These are phyloP conservation scores for Cryptomyrus ogoouensis DNA, from an alignment of 2,113 vertebrate species.

Conservation along the genomic window DNA sequence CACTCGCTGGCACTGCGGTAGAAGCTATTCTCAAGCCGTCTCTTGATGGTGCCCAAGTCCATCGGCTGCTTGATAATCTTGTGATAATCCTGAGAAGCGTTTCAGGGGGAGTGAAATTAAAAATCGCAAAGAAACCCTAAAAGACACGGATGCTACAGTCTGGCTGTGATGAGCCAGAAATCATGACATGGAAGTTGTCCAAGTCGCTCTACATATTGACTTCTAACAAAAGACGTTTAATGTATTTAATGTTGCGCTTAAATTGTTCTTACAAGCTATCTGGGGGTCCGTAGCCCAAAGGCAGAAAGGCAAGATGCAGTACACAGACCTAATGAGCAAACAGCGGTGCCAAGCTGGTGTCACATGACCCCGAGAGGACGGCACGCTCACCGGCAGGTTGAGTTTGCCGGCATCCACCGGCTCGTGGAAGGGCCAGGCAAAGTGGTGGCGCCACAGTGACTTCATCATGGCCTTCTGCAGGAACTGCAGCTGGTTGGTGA, in stretches of 20 bases:
- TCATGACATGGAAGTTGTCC: neutral
- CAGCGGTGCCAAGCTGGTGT: neutral
- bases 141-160: neutral
- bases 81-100: constrained; percentile 74
- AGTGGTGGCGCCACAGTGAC: constrained; percentile 88
- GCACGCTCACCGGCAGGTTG: constrained; percentile 72
- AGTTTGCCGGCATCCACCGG: constrained; percentile 81
- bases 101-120: neutral
- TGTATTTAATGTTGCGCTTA: neutral
- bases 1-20: constrained; percentile 85
- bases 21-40: constrained; percentile 76
- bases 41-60: constrained; percentile 92
- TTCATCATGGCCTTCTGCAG: constrained; percentile 86
- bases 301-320: neutral
- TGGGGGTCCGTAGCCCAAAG: neutral
- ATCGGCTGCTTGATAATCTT: constrained; percentile 92
- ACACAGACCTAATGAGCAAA: neutral
- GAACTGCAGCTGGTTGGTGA: constrained; percentile 89
- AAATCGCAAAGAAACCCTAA: neutral
- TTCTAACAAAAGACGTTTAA: neutral
- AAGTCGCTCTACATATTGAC: neutral
- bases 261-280: neutral
- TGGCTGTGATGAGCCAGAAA: neutral
- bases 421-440: constrained; percentile 89
- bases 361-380: neutral